Conservation (phyloP, 2,888 invertebrate genomes). For the Deilephila elpenor region DNA sequence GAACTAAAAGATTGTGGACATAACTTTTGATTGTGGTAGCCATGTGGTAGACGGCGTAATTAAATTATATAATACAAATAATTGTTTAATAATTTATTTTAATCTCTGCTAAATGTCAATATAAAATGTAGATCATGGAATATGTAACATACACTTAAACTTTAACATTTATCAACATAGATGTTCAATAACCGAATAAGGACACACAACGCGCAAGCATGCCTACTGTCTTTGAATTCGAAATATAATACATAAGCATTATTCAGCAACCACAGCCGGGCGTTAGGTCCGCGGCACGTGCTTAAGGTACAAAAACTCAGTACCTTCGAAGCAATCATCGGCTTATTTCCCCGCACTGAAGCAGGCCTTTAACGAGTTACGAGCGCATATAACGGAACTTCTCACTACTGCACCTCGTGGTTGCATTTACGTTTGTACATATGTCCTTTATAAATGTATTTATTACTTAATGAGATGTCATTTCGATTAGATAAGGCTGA, state of each 20-base stretch:
- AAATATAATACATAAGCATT: not conserved
- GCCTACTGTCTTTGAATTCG: not conserved
- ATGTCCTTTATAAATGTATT: not conserved
- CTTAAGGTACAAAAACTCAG: constrained; percentile 32
- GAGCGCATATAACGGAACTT: constrained; percentile 59
- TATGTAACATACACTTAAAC: too few relatives aligned
- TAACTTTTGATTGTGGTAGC: too few relatives aligned
- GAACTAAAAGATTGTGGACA: too few relatives aligned
- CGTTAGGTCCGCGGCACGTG: constrained; percentile 25
- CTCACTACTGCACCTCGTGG: constrained; percentile 35
- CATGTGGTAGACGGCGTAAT: too few relatives aligned
- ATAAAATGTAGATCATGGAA: too few relatives aligned
- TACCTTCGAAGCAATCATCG: constrained; percentile 31
- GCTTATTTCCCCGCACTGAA: constrained; percentile 40
- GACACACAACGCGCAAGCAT: not conserved
- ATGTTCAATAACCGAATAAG: not conserved
- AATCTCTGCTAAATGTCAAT: too few relatives aligned
- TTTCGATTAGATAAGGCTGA: constrained; percentile 1
- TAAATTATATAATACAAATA: too few relatives aligned
- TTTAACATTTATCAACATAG: not conserved
- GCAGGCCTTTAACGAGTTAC: constrained; percentile 46
- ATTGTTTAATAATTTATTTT: too few relatives aligned
- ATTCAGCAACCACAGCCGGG: not conserved
- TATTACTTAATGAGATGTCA: not conserved
- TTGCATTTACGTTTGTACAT: constrained; percentile 21